Conservation (phyloP, 2,797 vertebrate genomes). For the Potorous gilbertii region DNA sequence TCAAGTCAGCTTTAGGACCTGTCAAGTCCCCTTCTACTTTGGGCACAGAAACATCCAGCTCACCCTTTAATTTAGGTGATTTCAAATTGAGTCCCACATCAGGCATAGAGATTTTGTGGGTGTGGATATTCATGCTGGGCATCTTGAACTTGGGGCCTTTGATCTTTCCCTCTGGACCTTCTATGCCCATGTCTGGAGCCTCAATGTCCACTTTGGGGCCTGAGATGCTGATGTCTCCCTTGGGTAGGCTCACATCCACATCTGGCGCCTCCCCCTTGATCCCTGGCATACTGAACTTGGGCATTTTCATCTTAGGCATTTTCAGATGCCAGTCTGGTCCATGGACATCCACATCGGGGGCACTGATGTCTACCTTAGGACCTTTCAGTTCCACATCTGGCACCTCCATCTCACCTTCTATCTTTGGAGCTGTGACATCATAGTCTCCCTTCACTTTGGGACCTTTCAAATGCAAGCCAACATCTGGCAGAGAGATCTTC, state of each 20-base stretch:
- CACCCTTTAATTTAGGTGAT: slow-evolving; percentile 76
- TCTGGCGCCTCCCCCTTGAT: slow-evolving; percentile 77
- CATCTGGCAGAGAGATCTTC: slow-evolving; percentile 74
- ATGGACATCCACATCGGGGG: slow-evolving; percentile 70
- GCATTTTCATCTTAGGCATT: slow-evolving; percentile 79
- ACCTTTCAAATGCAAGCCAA: slow-evolving; percentile 74
- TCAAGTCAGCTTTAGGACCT: slow-evolving; percentile 74
- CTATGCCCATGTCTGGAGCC: slow-evolving; percentile 67
- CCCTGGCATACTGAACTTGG: slow-evolving; percentile 78
- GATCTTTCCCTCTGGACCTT: slow-evolving; percentile 77
- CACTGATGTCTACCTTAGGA: slow-evolving; percentile 69
- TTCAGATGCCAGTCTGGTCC: slow-evolving; percentile 78
- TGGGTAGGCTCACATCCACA: slow-evolving; percentile 59
- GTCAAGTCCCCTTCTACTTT: slow-evolving; percentile 77
- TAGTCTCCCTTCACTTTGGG: slow-evolving; percentile 77
- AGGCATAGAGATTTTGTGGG: slow-evolving; percentile 82
- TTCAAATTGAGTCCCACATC: slow-evolving; percentile 82
- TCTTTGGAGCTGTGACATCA: slow-evolving; percentile 71
- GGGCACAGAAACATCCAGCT: slow-evolving; percentile 69
- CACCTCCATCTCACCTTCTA: slow-evolving; percentile 74
- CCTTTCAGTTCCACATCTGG: slow-evolving; percentile 67
- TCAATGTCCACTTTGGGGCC: slow-evolving; percentile 72
- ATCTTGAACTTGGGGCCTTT: slow-evolving; percentile 83
- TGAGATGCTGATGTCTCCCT: slow-evolving; percentile 55
- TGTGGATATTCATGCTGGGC: slow-evolving; percentile 81